Percentiles rank a stretch among this genome's conserved stretches.
phyloP scores from a whole-genome alignment of 2,113 vertebrate genomes.

The Danionella cerebrum region DNA sequence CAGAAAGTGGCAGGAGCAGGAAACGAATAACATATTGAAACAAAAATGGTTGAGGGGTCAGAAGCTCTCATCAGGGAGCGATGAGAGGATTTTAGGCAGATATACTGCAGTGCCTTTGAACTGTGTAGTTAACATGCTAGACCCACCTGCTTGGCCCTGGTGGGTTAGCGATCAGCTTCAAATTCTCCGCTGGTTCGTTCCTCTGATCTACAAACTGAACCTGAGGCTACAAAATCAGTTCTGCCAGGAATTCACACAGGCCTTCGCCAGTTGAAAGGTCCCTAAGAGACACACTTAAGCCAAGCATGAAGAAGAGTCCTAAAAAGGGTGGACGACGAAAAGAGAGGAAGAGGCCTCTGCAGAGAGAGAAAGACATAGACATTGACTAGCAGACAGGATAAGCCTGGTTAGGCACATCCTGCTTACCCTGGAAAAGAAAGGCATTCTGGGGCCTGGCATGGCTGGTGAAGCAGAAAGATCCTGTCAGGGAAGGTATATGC shows the following conservation, averaged over 20 bases:
- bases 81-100: background rate
- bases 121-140: background rate
- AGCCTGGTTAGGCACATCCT: constrained; percentile 34
- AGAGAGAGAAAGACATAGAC: constrained; percentile 22
- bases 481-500: constrained; percentile 1
- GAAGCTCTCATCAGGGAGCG: background rate
- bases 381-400: constrained; percentile 34
- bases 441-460: background rate
- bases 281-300: constrained; percentile 7
- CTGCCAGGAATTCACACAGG: background rate
- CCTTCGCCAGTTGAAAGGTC: background rate
- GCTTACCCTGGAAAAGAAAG: background rate
- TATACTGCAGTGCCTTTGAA: background rate
- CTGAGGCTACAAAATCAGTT: background rate
- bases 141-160: background rate
- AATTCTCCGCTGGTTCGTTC: background rate
- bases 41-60: background rate
- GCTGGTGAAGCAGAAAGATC: constrained; percentile 1
- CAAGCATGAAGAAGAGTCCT: constrained; percentile 24
- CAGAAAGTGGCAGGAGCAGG: background rate
- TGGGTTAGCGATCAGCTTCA: constrained; percentile 7
- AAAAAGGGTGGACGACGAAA: constrained; percentile 1
- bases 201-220: constrained; percentile 25
- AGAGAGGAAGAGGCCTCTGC: background rate
- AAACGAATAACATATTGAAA: background rate